Conservation (phyloP, 2,888 invertebrate genomes). For the Drosophila kuntzei region DNA sequence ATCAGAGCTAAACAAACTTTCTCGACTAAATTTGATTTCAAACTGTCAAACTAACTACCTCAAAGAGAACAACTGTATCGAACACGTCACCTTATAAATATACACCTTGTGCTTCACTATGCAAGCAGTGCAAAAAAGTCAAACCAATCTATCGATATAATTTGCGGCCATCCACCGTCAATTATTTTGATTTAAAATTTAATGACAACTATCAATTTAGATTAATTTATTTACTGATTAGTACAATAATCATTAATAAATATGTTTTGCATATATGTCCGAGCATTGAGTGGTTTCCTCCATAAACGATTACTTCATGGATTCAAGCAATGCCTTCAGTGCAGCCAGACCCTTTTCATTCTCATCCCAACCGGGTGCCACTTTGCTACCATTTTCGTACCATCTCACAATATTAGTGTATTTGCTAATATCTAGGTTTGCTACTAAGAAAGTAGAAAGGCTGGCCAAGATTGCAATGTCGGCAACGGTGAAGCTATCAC, state of each 20-base stretch:
- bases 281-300: background rate
- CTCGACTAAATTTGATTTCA: too few species aligned
- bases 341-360: slow-evolving; percentile 87
- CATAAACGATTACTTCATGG: slow-evolving; percentile 1
- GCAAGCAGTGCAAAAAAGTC: too few species aligned
- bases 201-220: background rate
- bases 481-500: slow-evolving; percentile 90
- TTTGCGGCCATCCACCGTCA: background rate
- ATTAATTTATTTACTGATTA: background rate
- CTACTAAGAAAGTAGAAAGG: slow-evolving; percentile 89
- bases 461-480: slow-evolving; percentile 90
- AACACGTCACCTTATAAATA: too few species aligned
- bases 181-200: background rate
- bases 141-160: background rate
- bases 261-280: background rate
- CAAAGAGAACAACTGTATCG: too few species aligned
- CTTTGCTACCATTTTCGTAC: slow-evolving; percentile 87
- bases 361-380: slow-evolving; percentile 87
- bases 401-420: slow-evolving; percentile 89
- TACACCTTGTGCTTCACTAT: too few species aligned
- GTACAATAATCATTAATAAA: background rate
- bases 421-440: slow-evolving; percentile 88
- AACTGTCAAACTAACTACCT: too few species aligned
- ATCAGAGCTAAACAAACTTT: too few species aligned
- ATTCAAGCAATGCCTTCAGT: slow-evolving; percentile 84